Evolutionary conservation across 2,113 vertebrate species (phyloP), one percentile per base, ranked within the genome.

Genomic region (Coreoperca whiteheadi): DNA sequence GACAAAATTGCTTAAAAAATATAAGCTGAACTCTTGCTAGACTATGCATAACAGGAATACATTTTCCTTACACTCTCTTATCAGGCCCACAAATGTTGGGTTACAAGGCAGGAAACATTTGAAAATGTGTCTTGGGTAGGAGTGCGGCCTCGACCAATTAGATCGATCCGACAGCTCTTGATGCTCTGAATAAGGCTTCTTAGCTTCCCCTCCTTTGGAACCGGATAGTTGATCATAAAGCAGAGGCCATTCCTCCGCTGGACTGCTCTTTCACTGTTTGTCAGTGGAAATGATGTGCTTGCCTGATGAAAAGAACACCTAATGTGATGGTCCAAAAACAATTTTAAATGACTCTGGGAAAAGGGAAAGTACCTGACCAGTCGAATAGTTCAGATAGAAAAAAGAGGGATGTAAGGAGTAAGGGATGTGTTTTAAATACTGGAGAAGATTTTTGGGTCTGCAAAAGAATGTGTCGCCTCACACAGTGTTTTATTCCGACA

Each of bases 281-380:
- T 90, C 74, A 51, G 56, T 77, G 46, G 81, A 57, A 82, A 41
- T 73, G 70, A 88, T 61, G 67, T 18, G 28, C 61, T 82, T 39
- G 23, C 81, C 21, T 59, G 77, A 69, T 70, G 79, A 74, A 74
- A 80, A 37, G 69, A 66, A 63, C 54, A 32, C 71, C 68, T 76
- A 70, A 65, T 68, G 60, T 25, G 32, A 56, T n/a, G 12, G 65
- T 46, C 75, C 4, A 10, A 41, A 61, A 68, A 46, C n/a, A 54
- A 54, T 34, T 34, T 34, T 12, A 73, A 30, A 73, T 66, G 30
- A 25, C n/a, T 43, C 18, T 12, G 15, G 66, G 8, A 61, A 56
- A 30, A 2, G 12, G 5, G 48, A 54, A 64, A 54, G 39, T 25
- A 37, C 32, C 21, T 0, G 1, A 37, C 32, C 21, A 1, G 1